Base-by-base conservation (phyloP, 2,797 vertebrate genomes). In the Scomberomorus guttatus region DNA sequence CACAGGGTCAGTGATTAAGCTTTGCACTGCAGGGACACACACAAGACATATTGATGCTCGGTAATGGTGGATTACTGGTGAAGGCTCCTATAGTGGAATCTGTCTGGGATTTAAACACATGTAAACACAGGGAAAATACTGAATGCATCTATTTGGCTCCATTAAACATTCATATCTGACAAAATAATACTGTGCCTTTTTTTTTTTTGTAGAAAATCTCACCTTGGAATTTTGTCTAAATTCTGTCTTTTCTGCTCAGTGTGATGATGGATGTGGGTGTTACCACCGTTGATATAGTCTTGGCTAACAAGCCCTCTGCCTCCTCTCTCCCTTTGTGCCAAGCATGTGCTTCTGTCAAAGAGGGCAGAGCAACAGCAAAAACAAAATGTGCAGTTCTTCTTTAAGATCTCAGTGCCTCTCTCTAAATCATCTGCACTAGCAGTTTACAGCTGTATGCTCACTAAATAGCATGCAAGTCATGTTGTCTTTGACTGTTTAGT, bases 181-280 rank as follows among this genome's bases (percentile, higher is more conserved):
- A 11, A 42, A 24, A 15, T 22, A n/a, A 29, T 60, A 50, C 4
- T 13, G 25, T 44, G 4, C 25, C 2, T 4, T 48, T 48, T 18
- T 14, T 2, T 6, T 80, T 69, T 57, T 68, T 54, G 0, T 27
- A 12, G 27, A 42, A 32, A 63, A 46, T 59, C 39, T 50, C 20
- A 64, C 29, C 67, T 83, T 76, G 50, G 52, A 59, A 34, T 73
- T 68, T 66, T 56, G 55, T 84, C 58, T 10, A 54, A 73, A 69
- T 61, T 65, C 24, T 65, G 32, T 73, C 32, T 57, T 75, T 63
- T 79, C 15, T 52, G 55, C 67, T 85, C 22, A 65, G n/a, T 64
- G n/a, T 75, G 77, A 83, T 83, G 52, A 83, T 83, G 52, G 55
- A 67, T 80, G 76, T 83, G 60, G 81, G 82, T 82, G 81, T 80